Percentiles rank a stretch among this genome's conserved stretches.
Conservation (phyloP, 2,113 vertebrate species). For the Ictidomys tridecemlineatus region DNA sequence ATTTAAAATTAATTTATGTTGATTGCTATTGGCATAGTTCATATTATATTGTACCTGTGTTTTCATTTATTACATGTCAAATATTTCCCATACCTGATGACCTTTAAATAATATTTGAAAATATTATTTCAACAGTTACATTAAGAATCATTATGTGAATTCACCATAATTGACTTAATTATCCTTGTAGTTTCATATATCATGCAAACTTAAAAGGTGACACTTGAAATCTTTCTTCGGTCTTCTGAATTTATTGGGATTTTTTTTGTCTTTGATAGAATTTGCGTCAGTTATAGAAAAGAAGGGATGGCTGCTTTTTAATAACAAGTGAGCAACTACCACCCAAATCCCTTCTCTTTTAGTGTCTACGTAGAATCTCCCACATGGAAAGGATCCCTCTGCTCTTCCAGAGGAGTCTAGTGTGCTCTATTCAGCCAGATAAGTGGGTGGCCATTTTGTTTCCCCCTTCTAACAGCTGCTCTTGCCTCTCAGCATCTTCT, state of each 20-base stretch:
- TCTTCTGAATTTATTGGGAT: conserved; percentile 17
- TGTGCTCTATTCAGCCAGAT: background rate
- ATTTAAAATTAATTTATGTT: background rate
- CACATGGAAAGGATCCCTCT: background rate
- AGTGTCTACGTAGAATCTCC: too few relatives aligned
- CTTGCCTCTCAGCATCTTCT: background rate
- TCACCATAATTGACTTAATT: background rate
- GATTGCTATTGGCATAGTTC: background rate
- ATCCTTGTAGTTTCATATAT: background rate
- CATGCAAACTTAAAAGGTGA: background rate
- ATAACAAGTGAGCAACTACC: background rate
- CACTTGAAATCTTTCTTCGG: background rate
- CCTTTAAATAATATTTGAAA: background rate
- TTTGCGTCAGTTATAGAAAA: background rate
- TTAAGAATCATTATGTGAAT: background rate
- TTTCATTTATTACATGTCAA: background rate
- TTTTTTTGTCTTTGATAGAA: background rate
- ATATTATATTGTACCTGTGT: background rate
- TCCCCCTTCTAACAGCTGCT: background rate
- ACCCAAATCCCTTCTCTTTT: background rate
- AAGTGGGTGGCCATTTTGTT: background rate
- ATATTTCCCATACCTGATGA: background rate
- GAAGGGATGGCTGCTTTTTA: background rate
- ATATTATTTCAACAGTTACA: background rate
- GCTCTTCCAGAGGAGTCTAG: rapidly evolving